phyloP scores from a whole-genome alignment of 1,140 invertebrate species.

The Ridgeia piscesae region DNA sequence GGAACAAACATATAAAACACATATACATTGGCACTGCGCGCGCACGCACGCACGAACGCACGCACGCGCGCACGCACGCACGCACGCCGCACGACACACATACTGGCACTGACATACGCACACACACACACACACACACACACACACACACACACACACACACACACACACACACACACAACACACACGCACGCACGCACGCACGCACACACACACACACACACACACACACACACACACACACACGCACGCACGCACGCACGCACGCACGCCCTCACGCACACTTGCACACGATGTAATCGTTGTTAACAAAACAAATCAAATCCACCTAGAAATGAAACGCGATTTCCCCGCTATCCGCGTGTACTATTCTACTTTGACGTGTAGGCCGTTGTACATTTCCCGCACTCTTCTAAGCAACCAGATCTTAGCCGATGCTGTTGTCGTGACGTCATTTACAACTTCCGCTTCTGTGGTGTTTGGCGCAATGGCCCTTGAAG shows the following conservation, averaged over 20 bases:
- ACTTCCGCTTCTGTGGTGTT: neutral
- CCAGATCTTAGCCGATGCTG: too few species aligned
- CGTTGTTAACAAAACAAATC: neutral
- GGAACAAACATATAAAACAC: neutral
- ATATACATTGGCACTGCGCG: neutral
- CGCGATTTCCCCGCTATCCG: neutral
- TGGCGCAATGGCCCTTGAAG: neutral
- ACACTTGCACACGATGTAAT: neutral
- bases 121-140: slow-evolving; percentile 3
- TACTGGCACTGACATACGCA: neutral
- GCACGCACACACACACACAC: neutral
- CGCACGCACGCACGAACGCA: neutral
- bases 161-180: slow-evolving; percentile 3
- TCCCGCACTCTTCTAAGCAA: neutral
- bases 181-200: too few species aligned
- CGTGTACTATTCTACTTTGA: neutral
- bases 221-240: neutral
- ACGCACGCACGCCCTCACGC: neutral
- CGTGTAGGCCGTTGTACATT: neutral
- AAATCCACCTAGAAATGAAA: neutral
- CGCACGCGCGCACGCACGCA: neutral
- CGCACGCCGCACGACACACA: neutral
- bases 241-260: neutral
- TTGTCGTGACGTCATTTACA: neutral
- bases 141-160: slow-evolving; percentile 3